Conservation (phyloP, 2,888 invertebrate genomes). For the Muschampia staudingeri region DNA sequence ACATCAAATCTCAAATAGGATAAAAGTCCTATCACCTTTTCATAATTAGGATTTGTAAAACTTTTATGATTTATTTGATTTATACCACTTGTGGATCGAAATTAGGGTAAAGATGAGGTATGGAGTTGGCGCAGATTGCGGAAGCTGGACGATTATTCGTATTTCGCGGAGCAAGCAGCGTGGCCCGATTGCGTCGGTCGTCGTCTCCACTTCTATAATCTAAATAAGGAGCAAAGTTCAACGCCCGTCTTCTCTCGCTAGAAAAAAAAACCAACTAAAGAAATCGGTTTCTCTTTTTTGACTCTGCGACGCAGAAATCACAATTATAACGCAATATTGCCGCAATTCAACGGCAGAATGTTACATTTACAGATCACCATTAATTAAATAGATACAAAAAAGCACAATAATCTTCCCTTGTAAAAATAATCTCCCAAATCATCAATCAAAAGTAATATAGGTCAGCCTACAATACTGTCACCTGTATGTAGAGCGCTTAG, state of each 20-base stretch:
- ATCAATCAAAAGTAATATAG: conserved; percentile 67
- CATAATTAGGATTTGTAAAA: neutral
- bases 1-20: too few species aligned
- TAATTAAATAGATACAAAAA: too few species aligned
- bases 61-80: neutral
- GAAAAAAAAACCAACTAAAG: conserved; percentile 81
- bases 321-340: neutral
- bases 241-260: conserved; percentile 83
- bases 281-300: conserved; percentile 75
- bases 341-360: neutral
- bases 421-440: neutral
- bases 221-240: conserved; percentile 91
- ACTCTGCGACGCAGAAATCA: neutral
- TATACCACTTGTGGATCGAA: neutral
- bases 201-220: conserved; percentile 89
- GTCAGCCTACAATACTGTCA: conserved; percentile 76
- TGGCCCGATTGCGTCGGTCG: conserved; percentile 83
- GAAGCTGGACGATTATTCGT: conserved; percentile 80
- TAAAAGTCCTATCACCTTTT: too few species aligned
- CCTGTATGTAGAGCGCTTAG: conserved; percentile 61
- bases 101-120: conserved; percentile 64
- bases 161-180: conserved; percentile 81
- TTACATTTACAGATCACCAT: neutral
- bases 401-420: neutral
- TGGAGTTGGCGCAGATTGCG: conserved; percentile 81